Base-by-base conservation (phyloP, 1,140 invertebrate genomes). In the Gerris buenoi region DNA sequence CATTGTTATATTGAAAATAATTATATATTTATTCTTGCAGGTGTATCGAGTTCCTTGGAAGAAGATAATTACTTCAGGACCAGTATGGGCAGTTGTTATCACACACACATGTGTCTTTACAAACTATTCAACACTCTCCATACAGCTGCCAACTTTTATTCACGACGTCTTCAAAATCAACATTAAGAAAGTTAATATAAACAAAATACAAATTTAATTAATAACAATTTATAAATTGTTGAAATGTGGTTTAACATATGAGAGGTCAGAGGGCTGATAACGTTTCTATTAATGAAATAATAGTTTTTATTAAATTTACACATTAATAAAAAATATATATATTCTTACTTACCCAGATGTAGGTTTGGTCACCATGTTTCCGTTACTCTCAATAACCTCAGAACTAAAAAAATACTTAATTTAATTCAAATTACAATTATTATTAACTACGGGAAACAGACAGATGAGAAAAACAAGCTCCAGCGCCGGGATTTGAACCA, bases 51-150 rank as follows among this genome's bases (percentile, higher is more conserved):
- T 86, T 13, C 91, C 91, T 13, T 93, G 90, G 90, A 78, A 77
- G 59, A 75, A 81, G 5, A 90, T 95, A 62, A 77, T 93, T 14
- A 87, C 77, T 2, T 92, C 89, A 0, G 73, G 81, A 67, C 87
- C 91, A 14, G 86, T 89, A 2, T 93, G 89, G 89, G 85, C 90
- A 0, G 88, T 94, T 71, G 84, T 81, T 10, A 81, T 87, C 56
- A 88, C 86, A 0, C 87, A 85, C 0, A 87, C 86, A 70, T 85
- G 85, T 25, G 78, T 85, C 65, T 87, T 88, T 74, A 87, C 85
- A 83, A 81, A 86, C 0, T 85, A 87, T 74, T 88, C 87, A 71
- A 80, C 84, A 25, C 87, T 87, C 70, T 86, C 87, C 70, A 84
- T 85, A 70, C 80, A 80, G 33, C 85, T 85, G 27, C 86, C 86